A percentile compares a stretch with the other conserved stretches of the same genome.
Conservation (phyloP, 2,113 vertebrate genomes). For the Pristiophorus japonicus region DNA sequence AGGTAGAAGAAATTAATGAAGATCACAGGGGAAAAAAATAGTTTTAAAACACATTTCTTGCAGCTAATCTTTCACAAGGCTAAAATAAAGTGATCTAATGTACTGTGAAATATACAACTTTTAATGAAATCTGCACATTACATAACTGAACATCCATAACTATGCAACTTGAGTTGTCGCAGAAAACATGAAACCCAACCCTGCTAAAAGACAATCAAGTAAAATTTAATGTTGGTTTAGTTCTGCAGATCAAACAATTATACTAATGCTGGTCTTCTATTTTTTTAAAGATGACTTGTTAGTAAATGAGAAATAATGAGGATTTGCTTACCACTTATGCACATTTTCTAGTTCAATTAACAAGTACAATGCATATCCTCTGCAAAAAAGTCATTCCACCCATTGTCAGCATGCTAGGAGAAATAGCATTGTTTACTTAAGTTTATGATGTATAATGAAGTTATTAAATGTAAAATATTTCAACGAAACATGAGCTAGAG, state of each 20-base stretch:
- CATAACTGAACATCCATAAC: neutral
- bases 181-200: neutral
- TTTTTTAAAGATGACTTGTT: neutral
- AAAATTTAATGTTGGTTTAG: conserved; percentile 4
- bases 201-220: conserved; percentile 28
- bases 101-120: neutral
- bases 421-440: conserved; percentile 19
- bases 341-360: neutral
- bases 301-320: neutral
- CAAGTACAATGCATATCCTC: neutral
- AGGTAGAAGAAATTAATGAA: neutral
- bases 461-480: neutral
- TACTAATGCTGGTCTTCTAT: neutral
- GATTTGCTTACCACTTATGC: neutral
- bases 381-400: neutral
- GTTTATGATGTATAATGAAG: neutral
- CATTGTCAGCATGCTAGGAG: neutral
- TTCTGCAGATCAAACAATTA: neutral
- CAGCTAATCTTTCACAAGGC: neutral
- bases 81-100: neutral
- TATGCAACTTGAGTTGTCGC: conserved; percentile 34
- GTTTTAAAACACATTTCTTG: neutral
- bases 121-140: neutral
- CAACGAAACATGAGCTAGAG: neutral
- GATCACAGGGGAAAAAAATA: no score